phyloP scores from a whole-genome alignment of 30 jellyfish, hydroid and myxozoan species.

The Haliclystus octoradiatus region DNA sequence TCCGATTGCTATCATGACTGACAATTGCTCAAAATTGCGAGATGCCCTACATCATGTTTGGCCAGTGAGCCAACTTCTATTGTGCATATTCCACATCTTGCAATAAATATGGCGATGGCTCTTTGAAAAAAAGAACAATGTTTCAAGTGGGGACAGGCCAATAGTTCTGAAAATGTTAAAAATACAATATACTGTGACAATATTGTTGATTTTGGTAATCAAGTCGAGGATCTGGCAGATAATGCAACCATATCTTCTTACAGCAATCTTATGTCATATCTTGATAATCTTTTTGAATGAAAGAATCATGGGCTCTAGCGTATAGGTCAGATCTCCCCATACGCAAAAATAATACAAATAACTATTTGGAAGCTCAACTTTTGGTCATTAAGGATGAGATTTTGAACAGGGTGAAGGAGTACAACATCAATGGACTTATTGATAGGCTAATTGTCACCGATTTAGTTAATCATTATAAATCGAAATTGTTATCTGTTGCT shows the following conservation, averaged over 20 bases:
- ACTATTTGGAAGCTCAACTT: constrained; percentile 12
- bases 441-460: constrained; percentile 3
- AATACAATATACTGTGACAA: no score
- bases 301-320: constrained; percentile 13
- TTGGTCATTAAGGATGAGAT: constrained; percentile 13
- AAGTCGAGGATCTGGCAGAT: constrained; percentile 1
- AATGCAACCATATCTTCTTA: neutral
- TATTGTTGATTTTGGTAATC: no score
- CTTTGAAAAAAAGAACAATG: neutral
- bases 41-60: neutral
- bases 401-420: constrained; percentile 11
- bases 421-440: constrained; percentile 8
- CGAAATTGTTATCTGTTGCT: constrained; percentile 16
- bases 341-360: constrained; percentile 11
- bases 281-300: neutral
- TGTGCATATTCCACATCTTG: constrained; percentile 4
- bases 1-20: no score
- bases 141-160: neutral
- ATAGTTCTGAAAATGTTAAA: neutral
- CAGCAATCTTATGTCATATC: no score
- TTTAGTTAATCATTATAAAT: constrained; percentile 10
- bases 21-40: no score
- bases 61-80: neutral
- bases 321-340: constrained; percentile 4
- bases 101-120: neutral